These are phyloP conservation scores for Monoplex corrugatus DNA, from an alignment of 2,888 invertebrate species.

Conservation along the genomic window DNA sequence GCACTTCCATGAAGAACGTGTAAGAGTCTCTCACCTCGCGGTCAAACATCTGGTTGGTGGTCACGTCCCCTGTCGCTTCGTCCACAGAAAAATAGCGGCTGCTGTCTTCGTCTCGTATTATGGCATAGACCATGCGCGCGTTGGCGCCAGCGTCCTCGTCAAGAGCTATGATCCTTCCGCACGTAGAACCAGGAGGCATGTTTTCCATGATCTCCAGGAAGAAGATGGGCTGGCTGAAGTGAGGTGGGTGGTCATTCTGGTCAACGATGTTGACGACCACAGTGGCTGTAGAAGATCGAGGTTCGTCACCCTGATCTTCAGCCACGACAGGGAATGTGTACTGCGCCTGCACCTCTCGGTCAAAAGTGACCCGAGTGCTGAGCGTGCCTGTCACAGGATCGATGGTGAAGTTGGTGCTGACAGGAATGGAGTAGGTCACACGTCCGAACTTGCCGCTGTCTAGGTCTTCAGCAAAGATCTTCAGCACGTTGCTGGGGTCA, in stretches of 20 bases:
- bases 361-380: conserved; percentile 91
- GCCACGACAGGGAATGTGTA: conserved; percentile 87
- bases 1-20: conserved; percentile 91
- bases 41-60: conserved; percentile 91
- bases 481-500: conserved; percentile 78
- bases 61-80: conserved; percentile 90
- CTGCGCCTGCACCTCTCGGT: conserved; percentile 87
- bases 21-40: conserved; percentile 92
- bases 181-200: conserved; percentile 92
- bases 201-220: conserved; percentile 94
- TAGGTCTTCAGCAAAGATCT: conserved; percentile 90
- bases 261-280: conserved; percentile 84
- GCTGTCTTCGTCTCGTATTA: conserved; percentile 80
- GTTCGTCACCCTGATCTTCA: conserved; percentile 66
- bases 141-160: conserved; percentile 96
- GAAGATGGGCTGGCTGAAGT: conserved; percentile 88
- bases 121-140: conserved; percentile 84
- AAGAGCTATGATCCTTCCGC: conserved; percentile 93
- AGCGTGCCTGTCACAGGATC: conserved; percentile 92
- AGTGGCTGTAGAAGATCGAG: conserved; percentile 86
- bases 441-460: conserved; percentile 91
- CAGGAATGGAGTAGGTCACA: conserved; percentile 78
- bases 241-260: conserved; percentile 89
- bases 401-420: conserved; percentile 87
- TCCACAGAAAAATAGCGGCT: conserved; percentile 84